Evolutionary conservation across 2,797 vertebrate genomes (phyloP).

Genomic region (Acrossocheilus fasciatus): DNA sequence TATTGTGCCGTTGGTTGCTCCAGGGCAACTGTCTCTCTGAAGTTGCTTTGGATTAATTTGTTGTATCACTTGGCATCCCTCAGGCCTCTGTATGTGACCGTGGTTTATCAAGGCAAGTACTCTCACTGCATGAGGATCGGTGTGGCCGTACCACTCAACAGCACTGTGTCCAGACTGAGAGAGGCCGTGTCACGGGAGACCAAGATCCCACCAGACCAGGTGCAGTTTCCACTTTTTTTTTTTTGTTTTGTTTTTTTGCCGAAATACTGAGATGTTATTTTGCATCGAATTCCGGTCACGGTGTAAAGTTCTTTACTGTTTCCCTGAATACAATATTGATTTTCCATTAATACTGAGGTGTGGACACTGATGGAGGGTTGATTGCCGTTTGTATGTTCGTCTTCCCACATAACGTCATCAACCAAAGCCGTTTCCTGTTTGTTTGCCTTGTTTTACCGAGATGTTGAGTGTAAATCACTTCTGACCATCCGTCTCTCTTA

Average conservation of each 20-base stretch:
- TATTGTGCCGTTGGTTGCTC: not conserved
- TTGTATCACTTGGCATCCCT: constrained; percentile 48
- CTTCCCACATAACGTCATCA: constrained; percentile 4
- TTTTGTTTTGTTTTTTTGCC: not conserved
- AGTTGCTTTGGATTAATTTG: not conserved
- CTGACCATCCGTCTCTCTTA: constrained; percentile 43
- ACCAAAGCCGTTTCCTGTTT: constrained; percentile 34
- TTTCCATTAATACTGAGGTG: not conserved
- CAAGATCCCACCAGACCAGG: constrained; percentile 97
- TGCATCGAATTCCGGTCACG: not conserved
- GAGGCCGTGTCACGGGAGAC: constrained; percentile 94
- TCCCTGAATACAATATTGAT: constrained; percentile 2
- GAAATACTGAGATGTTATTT: not conserved
- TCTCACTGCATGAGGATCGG: constrained; percentile 98
- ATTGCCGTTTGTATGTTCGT: constrained; percentile 30
- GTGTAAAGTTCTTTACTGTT: not conserved
- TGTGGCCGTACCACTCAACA: constrained; percentile 91
- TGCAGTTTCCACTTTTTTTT: constrained; percentile 65
- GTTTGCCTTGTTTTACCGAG: constrained; percentile 25
- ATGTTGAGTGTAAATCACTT: constrained; percentile 28
- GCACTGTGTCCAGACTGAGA: constrained; percentile 90
- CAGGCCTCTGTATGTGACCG: constrained; percentile 94
- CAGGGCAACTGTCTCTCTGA: not conserved
- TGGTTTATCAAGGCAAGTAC: constrained; percentile 97
- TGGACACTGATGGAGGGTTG: not conserved